Evolutionary conservation across 2,888 invertebrate genomes (phyloP).

Genomic region (Drosophila quinaria): DNA sequence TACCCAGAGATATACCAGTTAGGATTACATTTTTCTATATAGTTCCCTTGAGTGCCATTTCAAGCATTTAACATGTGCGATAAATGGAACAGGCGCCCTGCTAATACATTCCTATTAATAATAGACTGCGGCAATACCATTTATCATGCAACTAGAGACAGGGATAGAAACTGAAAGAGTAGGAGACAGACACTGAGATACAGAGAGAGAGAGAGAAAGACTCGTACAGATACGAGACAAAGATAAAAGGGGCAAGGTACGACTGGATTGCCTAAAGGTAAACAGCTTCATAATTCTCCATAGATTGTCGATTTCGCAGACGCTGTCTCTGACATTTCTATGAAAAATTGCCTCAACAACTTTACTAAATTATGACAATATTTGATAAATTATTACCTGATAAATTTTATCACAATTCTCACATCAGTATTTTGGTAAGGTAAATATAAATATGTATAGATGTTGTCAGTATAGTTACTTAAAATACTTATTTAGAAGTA

Average conservation of each 20-base stretch:
- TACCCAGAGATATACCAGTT: slow-evolving; percentile 5
- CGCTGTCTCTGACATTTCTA: slow-evolving; percentile 53
- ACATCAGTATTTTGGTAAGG: slow-evolving; percentile 1
- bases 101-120: slow-evolving; percentile 78
- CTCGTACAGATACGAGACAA: slow-evolving; percentile 11
- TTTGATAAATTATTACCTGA: slow-evolving; percentile 48
- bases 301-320: slow-evolving; percentile 58
- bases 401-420: slow-evolving; percentile 50
- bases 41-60: slow-evolving; percentile 75
- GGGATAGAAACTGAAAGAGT: neutral
- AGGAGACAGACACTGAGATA: slow-evolving; percentile 10
- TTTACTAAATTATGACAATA: slow-evolving; percentile 44
- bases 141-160: slow-evolving; percentile 61
- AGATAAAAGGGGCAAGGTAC: slow-evolving; percentile 17
- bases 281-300: slow-evolving; percentile 64
- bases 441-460: neutral
- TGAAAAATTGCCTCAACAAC: slow-evolving; percentile 54
- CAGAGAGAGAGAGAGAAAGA: neutral
- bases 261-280: slow-evolving; percentile 53
- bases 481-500: neutral
- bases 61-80: slow-evolving; percentile 74
- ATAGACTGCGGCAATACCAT: slow-evolving; percentile 73
- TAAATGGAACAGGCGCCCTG: slow-evolving; percentile 71
- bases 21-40: slow-evolving; percentile 53
- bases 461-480: neutral